These are phyloP conservation scores for Ara ararauna DNA, from an alignment of 2,797 vertebrate genomes.

Conservation along the genomic window DNA sequence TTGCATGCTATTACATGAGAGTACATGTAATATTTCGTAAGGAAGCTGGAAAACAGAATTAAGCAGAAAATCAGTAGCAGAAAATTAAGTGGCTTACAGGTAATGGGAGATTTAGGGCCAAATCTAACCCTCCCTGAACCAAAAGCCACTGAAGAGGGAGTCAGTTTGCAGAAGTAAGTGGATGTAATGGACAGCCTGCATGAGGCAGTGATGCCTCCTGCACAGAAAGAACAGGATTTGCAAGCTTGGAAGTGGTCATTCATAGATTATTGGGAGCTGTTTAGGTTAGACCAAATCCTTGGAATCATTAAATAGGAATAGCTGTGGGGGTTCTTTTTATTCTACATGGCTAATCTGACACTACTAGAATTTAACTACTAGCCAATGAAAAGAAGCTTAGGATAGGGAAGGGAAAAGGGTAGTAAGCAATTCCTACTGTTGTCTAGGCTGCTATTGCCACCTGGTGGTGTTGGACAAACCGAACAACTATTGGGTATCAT, in stretches of 20 bases:
- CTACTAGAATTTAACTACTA: not conserved
- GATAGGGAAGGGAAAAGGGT: not conserved
- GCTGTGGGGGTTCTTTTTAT: not conserved
- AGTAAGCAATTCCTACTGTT: fast-evolving
- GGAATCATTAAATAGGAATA: not conserved
- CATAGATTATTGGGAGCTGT: not conserved
- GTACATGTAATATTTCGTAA: not conserved
- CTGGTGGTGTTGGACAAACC: conserved; percentile 26
- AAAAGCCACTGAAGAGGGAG: fast-evolving
- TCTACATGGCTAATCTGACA: not conserved
- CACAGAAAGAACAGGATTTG: not conserved
- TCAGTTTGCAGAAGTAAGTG: not conserved
- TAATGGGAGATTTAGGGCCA: not conserved
- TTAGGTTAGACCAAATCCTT: not conserved
- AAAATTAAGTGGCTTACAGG: not conserved
- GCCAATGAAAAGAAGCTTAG: not conserved
- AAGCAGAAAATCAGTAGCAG: not conserved
- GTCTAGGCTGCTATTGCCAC: conserved; percentile 62
- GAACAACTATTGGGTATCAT: not conserved
- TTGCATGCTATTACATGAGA: not conserved
- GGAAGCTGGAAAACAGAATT: not conserved
- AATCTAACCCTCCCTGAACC: not conserved
- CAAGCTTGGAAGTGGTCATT: not conserved
- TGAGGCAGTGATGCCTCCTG: fast-evolving
- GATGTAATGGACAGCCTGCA: not conserved